Evolutionary conservation across 1,140 invertebrate species (phyloP), one percentile per base, ranked within the genome.

Genomic region (Brachionus calyciflorus): DNA sequence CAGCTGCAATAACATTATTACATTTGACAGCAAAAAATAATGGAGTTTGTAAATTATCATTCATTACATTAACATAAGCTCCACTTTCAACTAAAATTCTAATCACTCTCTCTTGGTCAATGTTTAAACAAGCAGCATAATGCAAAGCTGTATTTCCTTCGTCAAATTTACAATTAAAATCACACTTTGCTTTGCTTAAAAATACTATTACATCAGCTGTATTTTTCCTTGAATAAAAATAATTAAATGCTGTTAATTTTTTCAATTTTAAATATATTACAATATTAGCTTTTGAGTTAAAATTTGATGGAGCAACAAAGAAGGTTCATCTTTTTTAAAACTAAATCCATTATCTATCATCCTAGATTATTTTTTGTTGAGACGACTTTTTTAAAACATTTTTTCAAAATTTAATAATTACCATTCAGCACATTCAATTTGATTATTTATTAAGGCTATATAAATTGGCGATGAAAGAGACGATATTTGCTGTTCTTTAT

Each of bases 361-460:
- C 83, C 83, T 84, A 77, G 1, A 14, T 51, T 51, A 9, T 21
- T 51, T 6, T 51, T 9, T 21, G 19, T 4, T 14, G 40, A 41
- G 3, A 48, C 19, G 12, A 48, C 3, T n/a, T n/a, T 48, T 48
- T 48, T 48, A 5, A 6, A 26, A 28, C 3, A 6, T 12, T 14
- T 30, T 19, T 19, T 4, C 3, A 76, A 28, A 44, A 30, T 26
- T 51, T 48, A 30, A 21, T 65, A 80, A 78, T 70, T 63, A 84
- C 83, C 83, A 84, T 49, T 81, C 55, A 46, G 83, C 81, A 79
- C 81, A 83, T 5, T 81, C 79, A 4, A 81, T 75, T 70, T 81
- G 81, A 77, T 82, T 82, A 79, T 82, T 84, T 40, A 82, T 80
- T 10, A 84, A 77, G 37, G 83, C 81, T 24, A 84, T 78, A 70